Evolutionary conservation across 1,140 invertebrate species (phyloP), one percentile per base, ranked within the genome.

Genomic region (Latrodectus geometricus): DNA sequence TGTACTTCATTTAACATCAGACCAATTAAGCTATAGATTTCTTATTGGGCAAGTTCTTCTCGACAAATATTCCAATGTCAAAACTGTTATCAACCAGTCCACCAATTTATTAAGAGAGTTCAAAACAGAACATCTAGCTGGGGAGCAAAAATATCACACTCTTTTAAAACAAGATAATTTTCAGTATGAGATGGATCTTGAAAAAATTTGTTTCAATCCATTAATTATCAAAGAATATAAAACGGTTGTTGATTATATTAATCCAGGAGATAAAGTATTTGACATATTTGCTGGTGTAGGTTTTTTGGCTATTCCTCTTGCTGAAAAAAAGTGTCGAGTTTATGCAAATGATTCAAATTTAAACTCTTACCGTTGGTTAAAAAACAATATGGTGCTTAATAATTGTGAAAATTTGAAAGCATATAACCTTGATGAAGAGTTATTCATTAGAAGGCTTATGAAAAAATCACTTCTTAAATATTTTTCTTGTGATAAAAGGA

Each of bases 301-400:
- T 5, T 98, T 98, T 7, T 99, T 99, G 92, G 93, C 96, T 21
- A 92, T 99, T 87, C 97, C 97, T 15, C 95, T 95, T 12, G 96
- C 95, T 0, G 92, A 95, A 93, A 95, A 94, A 89, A 94, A 94
- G 61, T 94, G 94, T 87, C 91, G 89, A 84, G 97, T 99, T 68
- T 93, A 95, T 90, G 97, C 97, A 0, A 99, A 99, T 93, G 98
- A 99, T 92, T 92, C 99, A 21, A 99, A 99, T 92, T 97, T 97
- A 1, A 94, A 96, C 75, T 97, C 96, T 52, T 96, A 92, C 89
- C 94, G 95, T 89, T 98, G 96, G 95, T 92, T 99, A n/a, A 91
- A 94, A 83, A 93, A 95, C 89, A 99, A 99, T 93, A 93, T 94
- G 9, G 92, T 93, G 88, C 89, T 93, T 3, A 99, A 99, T 90